Evolutionary conservation across 2,888 invertebrate species (phyloP).

Genomic region (Parnassius glacialis): DNA sequence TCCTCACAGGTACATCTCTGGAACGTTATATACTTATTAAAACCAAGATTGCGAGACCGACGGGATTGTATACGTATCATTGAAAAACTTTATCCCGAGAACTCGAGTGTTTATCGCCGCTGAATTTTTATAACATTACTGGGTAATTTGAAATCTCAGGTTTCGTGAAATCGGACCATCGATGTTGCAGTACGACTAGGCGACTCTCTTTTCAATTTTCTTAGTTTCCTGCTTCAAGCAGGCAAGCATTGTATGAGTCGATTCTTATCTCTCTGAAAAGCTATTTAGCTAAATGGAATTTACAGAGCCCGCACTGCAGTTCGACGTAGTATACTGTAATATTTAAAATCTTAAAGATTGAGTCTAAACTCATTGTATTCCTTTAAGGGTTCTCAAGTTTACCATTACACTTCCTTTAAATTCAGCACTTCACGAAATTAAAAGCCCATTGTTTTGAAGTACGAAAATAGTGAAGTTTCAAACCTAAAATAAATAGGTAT

Average conservation of each 20-base stretch:
- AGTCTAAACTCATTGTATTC: conserved; percentile 73
- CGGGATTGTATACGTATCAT: conserved; percentile 56
- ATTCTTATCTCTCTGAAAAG: conserved; percentile 79
- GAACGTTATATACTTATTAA: conserved; percentile 80
- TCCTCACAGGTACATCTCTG: conserved; percentile 77
- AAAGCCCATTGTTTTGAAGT: conserved; percentile 34
- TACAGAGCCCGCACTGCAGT: conserved; percentile 80
- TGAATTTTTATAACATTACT: conserved; percentile 67
- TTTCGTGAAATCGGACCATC: conserved; percentile 73
- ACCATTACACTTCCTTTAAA: conserved; percentile 53
- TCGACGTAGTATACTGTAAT: conserved; percentile 78
- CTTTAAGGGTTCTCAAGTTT: conserved; percentile 60
- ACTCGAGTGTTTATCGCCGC: conserved; percentile 64
- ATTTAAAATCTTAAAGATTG: conserved; percentile 78
- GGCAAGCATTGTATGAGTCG: conserved; percentile 78
- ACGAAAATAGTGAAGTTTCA: conserved; percentile 13
- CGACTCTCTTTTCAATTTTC: conserved; percentile 80
- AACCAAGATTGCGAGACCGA: conserved; percentile 75
- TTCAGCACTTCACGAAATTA: conserved; percentile 66
- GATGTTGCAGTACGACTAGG: conserved; percentile 70
- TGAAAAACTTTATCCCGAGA: conserved; percentile 63
- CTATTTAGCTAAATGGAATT: conserved; percentile 82
- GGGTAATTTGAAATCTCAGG: conserved; percentile 71
- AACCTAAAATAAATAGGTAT: conserved; percentile 19
- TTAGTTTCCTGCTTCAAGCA: conserved; percentile 74